Conservation (phyloP, 2,888 invertebrate genomes). For the Isoperla grammatica region DNA sequence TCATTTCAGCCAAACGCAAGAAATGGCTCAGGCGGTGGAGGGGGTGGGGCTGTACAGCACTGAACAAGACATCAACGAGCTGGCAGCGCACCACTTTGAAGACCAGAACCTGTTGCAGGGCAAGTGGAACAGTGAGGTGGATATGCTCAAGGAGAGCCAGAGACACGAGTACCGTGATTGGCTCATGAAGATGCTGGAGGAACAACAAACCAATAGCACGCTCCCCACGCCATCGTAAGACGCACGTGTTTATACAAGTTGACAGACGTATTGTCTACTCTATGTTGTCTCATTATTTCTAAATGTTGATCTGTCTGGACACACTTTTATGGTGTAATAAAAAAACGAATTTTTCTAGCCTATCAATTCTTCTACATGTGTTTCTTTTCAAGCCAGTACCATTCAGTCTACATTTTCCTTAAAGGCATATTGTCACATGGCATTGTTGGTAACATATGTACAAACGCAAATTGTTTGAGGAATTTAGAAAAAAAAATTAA, state of each 20-base stretch:
- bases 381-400: too few relatives aligned
- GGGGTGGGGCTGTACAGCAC: constrained; percentile 70
- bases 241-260: not conserved
- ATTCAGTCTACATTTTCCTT: too few relatives aligned
- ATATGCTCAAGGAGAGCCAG: constrained; percentile 78
- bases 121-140: constrained; percentile 70
- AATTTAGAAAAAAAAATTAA: too few relatives aligned
- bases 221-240: constrained; percentile 50
- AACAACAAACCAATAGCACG: constrained; percentile 56
- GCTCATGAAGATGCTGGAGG: constrained; percentile 76
- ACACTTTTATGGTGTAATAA: not conserved
- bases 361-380: too few relatives aligned
- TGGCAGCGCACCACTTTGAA: constrained; percentile 76
- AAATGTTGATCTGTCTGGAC: too few relatives aligned
- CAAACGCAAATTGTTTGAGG: too few relatives aligned
- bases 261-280: too few relatives aligned
- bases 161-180: constrained; percentile 81
- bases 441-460: too few relatives aligned
- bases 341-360: too few relatives aligned
- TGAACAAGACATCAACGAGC: constrained; percentile 77
- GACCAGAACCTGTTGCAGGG: constrained; percentile 78
- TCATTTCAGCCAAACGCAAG: constrained; percentile 69
- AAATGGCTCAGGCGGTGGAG: constrained; percentile 83
- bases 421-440: too few relatives aligned
- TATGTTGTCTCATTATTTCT: too few relatives aligned